Evolutionary conservation across 2,797 vertebrate species (phyloP).

Genomic region (Pseudomugil tenellus): DNA sequence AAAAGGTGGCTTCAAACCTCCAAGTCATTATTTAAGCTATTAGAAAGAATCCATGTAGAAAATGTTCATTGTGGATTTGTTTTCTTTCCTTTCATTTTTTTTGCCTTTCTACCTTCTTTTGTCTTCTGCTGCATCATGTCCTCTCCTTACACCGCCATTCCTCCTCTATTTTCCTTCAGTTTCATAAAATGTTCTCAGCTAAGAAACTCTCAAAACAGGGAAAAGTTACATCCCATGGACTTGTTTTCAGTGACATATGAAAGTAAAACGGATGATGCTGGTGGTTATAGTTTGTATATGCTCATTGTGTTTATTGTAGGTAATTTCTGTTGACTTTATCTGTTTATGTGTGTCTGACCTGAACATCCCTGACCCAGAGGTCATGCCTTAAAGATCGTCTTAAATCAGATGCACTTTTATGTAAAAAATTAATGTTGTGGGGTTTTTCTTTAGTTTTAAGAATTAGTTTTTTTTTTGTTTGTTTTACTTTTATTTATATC

Average conservation of each 20-base stretch:
- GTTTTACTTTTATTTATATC: conserved; percentile 90
- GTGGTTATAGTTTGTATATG: conserved; percentile 12
- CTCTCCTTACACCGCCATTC: not conserved
- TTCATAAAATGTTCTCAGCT: conserved; percentile 18
- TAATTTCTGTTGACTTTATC: conserved; percentile 5
- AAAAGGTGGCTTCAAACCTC: not conserved
- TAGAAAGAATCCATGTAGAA: not conserved
- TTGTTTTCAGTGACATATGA: conserved; percentile 6
- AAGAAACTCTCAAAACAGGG: conserved; percentile 34
- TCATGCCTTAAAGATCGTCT: conserved; percentile 46
- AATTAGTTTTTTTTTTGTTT: conserved; percentile 78
- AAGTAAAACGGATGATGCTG: conserved; percentile 15
- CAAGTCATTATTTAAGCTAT: not conserved
- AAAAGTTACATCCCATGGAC: not conserved
- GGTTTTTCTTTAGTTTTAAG: conserved; percentile 86
- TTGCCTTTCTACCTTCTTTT: not conserved
- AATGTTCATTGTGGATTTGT: not conserved
- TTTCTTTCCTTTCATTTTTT: not conserved
- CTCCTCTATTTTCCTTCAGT: conserved; percentile 1
- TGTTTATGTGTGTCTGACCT: conserved; percentile 30
- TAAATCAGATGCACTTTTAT: conserved; percentile 90
- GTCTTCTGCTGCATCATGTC: conserved; percentile 4
- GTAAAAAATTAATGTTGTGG: conserved; percentile 85
- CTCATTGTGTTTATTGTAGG: conserved; percentile 25
- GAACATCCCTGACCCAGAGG: conserved; percentile 36